Conservation (phyloP, 2,888 invertebrate species). For the Oscheius myriophilus region DNA sequence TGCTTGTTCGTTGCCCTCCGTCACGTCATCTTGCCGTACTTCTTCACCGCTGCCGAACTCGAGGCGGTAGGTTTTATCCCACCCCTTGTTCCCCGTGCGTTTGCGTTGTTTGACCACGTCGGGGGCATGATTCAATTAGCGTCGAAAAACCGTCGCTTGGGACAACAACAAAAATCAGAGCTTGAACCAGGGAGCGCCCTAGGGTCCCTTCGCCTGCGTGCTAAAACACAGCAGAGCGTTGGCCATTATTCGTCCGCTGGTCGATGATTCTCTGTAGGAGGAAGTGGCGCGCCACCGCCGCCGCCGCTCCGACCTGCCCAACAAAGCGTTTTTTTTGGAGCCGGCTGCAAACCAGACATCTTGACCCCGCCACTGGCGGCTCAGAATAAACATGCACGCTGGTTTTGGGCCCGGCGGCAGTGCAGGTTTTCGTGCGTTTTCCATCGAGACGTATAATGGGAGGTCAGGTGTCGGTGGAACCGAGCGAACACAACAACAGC, state of each 20-base stretch:
- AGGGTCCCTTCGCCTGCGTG: constrained; percentile 36
- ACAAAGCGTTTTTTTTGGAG: constrained; percentile 14
- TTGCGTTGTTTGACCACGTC: too few relatives aligned
- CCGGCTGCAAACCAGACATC: constrained; percentile 15
- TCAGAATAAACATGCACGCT: constrained; percentile 6
- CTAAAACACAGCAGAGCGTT: constrained; percentile 31
- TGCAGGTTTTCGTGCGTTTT: too few relatives aligned
- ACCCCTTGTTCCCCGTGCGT: too few relatives aligned
- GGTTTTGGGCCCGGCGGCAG: too few relatives aligned
- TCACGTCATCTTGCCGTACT: constrained; percentile 56
- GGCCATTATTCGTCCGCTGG: constrained; percentile 27
- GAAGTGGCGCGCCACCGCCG: constrained; percentile 14
- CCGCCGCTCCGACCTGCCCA: constrained; percentile 14
- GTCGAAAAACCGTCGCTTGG: not conserved
- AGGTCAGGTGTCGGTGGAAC: too few relatives aligned
- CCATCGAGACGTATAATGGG: too few relatives aligned
- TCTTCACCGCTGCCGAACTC: constrained; percentile 57
- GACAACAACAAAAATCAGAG: too few relatives aligned
- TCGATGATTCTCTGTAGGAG: constrained; percentile 28
- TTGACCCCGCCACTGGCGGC: constrained; percentile 5
- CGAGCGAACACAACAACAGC: too few relatives aligned
- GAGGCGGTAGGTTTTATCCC: constrained; percentile 53
- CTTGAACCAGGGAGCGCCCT: not conserved
- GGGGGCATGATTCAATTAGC: constrained; percentile 17
- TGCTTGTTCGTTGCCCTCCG: constrained; percentile 87